Base-by-base conservation (phyloP, 2,888 invertebrate genomes). In the Calliscelio sp. region DNA sequence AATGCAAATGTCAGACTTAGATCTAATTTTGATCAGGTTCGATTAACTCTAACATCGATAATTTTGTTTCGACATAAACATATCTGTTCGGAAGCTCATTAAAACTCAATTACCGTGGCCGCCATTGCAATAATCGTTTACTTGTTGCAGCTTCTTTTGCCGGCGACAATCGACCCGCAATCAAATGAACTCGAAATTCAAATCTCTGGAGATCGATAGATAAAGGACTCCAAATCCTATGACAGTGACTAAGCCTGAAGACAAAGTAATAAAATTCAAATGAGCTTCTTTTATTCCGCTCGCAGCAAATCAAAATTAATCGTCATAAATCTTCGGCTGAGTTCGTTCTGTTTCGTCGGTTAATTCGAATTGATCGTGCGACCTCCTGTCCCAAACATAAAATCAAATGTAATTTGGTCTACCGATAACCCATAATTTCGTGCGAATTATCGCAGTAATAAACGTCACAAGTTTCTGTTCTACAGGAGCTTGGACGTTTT, bases 231-330 rank as follows among this genome's bases (percentile, higher is more conserved):
- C 25, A n/a, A 38, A 46, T 10, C 38, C 18, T 66, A 66, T 66
- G 32, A n/a, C 53, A 65, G n/a, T n/a, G n/a, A 51, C 51, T 16
- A 14, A 18, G 38, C 28, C 35, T 46, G 24, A 75, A 66, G 75
- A 41, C 32, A 38, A 20, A 65, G 38, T 77, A 77, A 77, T 77
- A 77, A 77, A 77, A 77, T 77, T 77, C 66, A 77, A 66, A 77
- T 77, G 46, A 66, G 77, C 20, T 66, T 35, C 22, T 77, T 77
- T 77, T 77, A 77, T 77, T 77, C 51, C 59, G 20, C 6, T 44
- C 38, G 49, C 16, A 16, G 46, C 18, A 16, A n/a, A n/a, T n/a
- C 63, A 16, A 53, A 53, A 28, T 74, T 53, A 74, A 74, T 74
- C 38, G 51, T 28, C 11, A 63, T 63, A 63, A 74, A 74, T 63